Conservation (phyloP, 2,888 invertebrate genomes). For the Drosophila greeni region DNA sequence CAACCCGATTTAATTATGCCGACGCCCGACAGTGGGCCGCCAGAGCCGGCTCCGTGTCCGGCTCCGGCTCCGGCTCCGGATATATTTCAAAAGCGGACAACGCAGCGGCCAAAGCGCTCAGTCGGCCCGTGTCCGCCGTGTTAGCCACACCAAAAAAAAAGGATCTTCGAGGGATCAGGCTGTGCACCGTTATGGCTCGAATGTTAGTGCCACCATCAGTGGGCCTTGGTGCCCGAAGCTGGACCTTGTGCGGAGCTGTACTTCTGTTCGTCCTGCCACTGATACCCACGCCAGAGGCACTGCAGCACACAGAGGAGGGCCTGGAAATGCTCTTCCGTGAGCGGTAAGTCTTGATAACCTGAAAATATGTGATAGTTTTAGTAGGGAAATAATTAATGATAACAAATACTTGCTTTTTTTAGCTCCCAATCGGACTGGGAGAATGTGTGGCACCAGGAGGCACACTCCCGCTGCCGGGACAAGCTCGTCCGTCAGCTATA, state of each 20-base stretch:
- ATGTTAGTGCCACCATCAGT: slow-evolving; percentile 2
- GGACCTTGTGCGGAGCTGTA: slow-evolving; percentile 59
- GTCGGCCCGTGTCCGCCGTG: slow-evolving; percentile 48
- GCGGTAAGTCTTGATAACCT: slow-evolving; percentile 72
- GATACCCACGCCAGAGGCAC: slow-evolving; percentile 51
- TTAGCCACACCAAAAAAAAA: slow-evolving; percentile 17
- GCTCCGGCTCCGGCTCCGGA: slow-evolving; percentile 18
- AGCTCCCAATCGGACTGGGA: slow-evolving; percentile 82
- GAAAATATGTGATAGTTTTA: background rate
- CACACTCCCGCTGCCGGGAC: slow-evolving; percentile 81
- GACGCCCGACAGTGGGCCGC: slow-evolving; percentile 38
- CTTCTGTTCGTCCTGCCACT: slow-evolving; percentile 61
- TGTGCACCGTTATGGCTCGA: background rate
- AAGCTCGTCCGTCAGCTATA: slow-evolving; percentile 81
- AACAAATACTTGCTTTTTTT: background rate
- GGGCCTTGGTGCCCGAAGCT: slow-evolving; percentile 41
- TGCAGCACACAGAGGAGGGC: slow-evolving; percentile 77
- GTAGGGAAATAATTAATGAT: background rate
- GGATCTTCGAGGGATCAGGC: slow-evolving; percentile 8
- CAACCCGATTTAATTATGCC: slow-evolving; percentile 62
- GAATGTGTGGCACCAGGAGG: slow-evolving; percentile 82
- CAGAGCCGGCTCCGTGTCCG: background rate
- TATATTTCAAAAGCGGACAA: slow-evolving; percentile 64
- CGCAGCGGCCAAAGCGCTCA: slow-evolving; percentile 48
- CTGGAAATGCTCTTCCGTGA: slow-evolving; percentile 79